Conservation (phyloP, 2,888 invertebrate species). For the Pseudococcus viburni region DNA sequence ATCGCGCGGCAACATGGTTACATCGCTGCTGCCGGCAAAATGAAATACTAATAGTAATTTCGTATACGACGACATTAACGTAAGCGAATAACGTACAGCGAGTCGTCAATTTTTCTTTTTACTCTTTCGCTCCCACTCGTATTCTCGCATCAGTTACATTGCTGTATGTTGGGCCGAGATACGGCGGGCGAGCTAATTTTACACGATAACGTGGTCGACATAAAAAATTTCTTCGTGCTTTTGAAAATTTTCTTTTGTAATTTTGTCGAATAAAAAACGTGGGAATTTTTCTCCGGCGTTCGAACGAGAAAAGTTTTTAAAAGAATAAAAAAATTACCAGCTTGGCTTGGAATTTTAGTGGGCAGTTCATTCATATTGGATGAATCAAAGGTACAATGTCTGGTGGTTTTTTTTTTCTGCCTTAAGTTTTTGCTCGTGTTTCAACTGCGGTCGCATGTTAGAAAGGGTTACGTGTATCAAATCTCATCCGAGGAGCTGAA, state of each 20-base stretch:
- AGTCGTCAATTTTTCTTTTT: background rate
- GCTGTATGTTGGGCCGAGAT: background rate
- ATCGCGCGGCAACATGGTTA: constrained; percentile 6
- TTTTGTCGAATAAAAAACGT: background rate
- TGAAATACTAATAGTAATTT: constrained; percentile 35
- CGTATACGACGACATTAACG: background rate
- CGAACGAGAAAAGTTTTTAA: background rate
- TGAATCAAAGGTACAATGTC: no score
- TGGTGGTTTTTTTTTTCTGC: no score
- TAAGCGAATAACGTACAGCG: background rate
- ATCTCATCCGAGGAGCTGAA: no score
- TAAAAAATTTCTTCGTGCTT: background rate
- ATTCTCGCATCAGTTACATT: background rate
- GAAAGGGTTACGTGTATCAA: no score
- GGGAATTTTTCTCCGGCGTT: background rate
- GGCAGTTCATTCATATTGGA: background rate
- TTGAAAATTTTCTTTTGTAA: background rate
- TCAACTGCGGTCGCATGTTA: no score
- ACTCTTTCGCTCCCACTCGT: background rate
- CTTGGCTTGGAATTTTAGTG: background rate
- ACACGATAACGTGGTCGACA: constrained; percentile 12
- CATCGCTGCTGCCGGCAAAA: background rate
- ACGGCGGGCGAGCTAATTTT: background rate
- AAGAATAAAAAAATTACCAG: background rate
- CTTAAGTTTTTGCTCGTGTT: no score